These are phyloP conservation scores for Ciconia maguari DNA, from an alignment of 2,113 vertebrate genomes.

Conservation along the genomic window DNA sequence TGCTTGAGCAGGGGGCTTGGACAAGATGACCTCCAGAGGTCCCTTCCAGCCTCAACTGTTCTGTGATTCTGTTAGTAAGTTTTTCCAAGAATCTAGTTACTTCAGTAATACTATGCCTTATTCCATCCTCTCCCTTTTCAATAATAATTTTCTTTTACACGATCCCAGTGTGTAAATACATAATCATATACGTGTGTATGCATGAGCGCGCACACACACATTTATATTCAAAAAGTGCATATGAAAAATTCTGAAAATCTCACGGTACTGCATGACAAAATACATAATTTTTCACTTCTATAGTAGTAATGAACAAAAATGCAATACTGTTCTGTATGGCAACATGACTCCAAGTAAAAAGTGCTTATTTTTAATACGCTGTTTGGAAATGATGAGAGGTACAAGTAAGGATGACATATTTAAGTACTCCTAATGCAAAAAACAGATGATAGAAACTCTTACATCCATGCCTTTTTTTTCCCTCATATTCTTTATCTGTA, in stretches of 20 bases:
- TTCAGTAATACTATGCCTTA: background rate
- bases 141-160: background rate
- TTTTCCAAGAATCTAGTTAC: constrained; percentile 7
- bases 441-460: background rate
- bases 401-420: background rate
- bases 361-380: background rate
- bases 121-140: background rate
- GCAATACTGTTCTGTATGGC: background rate
- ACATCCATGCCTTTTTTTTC: background rate
- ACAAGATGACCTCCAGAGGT: background rate
- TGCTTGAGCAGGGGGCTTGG: background rate
- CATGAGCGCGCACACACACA: background rate
- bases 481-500: background rate
- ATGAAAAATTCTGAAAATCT: background rate
- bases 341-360: background rate
- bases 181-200: background rate
- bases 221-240: background rate
- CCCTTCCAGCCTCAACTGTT: background rate
- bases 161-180: background rate
- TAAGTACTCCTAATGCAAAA: background rate
- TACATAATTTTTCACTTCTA: background rate
- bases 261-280: background rate
- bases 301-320: background rate
- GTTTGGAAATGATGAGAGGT: background rate
- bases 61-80: background rate